Base-by-base conservation (phyloP, 1,140 invertebrate genomes). In the Anastatus disparis region DNA sequence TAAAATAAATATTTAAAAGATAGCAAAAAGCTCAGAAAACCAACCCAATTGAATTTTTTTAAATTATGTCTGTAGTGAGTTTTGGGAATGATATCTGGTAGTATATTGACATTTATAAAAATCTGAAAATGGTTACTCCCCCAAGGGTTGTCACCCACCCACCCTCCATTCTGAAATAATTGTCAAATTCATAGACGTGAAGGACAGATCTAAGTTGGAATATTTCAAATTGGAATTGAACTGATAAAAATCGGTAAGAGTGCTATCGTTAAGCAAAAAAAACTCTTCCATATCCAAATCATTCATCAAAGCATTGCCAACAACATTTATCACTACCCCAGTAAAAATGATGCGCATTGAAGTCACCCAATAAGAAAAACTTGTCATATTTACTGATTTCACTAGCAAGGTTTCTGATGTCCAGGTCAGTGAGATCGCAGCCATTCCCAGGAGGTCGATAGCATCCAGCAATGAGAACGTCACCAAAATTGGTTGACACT, bases 61-160 rank as follows among this genome's bases (percentile, higher is more conserved):
- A 71, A 26, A 35, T 66, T 61, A 64, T 71, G 52, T 42, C 31
- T 68, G 35, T 64, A 35, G 24, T 59, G 26, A 48, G 15, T n/a
- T 56, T 29, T 74, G 27, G 58, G 7, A n/a, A n/a, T 22, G 61
- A 29, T 27, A 12, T 27, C 1, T 42, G 35, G 12, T 65, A 9
- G 24, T 35, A n/a, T 38, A 44, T 62, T 68, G 0, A 74, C 13
- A 42, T 71, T 70, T 29, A 74, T 72, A 0, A 59, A 13, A 13
- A 76, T 70, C 1, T 65, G 66, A 12, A 66, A 76, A 53, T 70
- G 70, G 48, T 76, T 71, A 64, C 75, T 74, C 6, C 69, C 61
- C 73, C 71, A 76, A 13, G 58, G 38, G 44, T 73, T 73, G 1
- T 74, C 68, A 9, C 58, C 6, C 4, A n/a, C n/a, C n/a, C n/a